A percentile compares a stretch with the other conserved stretches of the same genome.
These are phyloP conservation scores for Latrodectus geometricus DNA, from an alignment of 1,140 invertebrate genomes.

Conservation along the genomic window DNA sequence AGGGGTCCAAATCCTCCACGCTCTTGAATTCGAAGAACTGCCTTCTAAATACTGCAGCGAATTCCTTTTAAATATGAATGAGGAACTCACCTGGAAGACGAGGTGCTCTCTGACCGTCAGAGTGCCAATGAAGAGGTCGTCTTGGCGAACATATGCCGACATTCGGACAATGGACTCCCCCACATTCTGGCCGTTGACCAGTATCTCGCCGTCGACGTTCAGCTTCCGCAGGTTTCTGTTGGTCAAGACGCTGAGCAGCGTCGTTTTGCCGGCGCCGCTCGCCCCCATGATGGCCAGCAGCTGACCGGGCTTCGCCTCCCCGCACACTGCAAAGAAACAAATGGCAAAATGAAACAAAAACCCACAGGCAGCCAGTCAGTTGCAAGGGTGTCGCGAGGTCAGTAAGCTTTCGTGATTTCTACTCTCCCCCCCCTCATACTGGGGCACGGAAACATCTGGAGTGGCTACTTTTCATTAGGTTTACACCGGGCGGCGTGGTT, in stretches of 20 bases:
- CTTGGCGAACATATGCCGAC: conserved; percentile 95
- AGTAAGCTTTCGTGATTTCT: neutral
- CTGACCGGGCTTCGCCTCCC: conserved; percentile 88
- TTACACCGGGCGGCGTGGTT: neutral
- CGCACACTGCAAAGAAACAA: conserved; percentile 75
- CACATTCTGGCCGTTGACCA: conserved; percentile 77
- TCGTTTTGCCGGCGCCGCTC: conserved; percentile 96
- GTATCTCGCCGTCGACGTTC: conserved; percentile 77
- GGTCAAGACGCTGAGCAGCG: conserved; percentile 90
- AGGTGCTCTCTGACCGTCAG: conserved; percentile 93
- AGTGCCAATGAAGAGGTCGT: conserved; percentile 92
- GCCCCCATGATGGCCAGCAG: conserved; percentile 93
- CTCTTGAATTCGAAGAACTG: too few species aligned
- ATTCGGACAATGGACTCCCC: conserved; percentile 70
- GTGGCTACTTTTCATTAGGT: neutral
- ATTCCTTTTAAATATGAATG: too few species aligned
- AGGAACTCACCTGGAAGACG: conserved; percentile 81
- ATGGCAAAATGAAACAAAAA: neutral
- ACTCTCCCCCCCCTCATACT: neutral
- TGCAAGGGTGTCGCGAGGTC: neutral
- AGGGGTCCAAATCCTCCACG: too few species aligned
- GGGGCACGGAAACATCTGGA: neutral
- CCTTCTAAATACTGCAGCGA: too few species aligned
- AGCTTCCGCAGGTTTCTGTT: conserved; percentile 80
- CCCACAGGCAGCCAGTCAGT: too few species aligned